phyloP scores from a whole-genome alignment of 2,888 invertebrate genomes.

The Phengaris alcon region DNA sequence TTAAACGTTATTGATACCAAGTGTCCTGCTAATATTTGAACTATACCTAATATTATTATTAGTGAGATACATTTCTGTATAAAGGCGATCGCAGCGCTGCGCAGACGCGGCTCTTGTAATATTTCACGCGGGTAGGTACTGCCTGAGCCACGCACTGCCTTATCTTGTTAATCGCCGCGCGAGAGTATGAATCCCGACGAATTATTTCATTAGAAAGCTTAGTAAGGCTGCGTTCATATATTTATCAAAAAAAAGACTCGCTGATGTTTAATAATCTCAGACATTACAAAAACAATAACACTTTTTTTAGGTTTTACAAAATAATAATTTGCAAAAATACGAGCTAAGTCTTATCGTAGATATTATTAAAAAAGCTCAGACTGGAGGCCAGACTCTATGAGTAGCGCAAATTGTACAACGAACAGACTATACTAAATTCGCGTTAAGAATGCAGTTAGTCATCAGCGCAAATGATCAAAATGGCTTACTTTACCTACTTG shows the following conservation, averaged over 20 bases:
- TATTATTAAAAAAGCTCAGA: too few relatives aligned
- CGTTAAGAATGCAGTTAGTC: too few relatives aligned
- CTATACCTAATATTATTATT: not conserved
- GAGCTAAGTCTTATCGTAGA: too few relatives aligned
- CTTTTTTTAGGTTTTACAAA: too few relatives aligned
- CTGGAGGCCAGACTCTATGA: too few relatives aligned
- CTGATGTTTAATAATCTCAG: not conserved
- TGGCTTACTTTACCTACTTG: too few relatives aligned
- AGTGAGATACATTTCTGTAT: not conserved
- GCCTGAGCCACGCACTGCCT: slow-evolving; percentile 32
- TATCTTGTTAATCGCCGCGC: slow-evolving; percentile 50
- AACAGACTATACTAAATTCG: too few relatives aligned
- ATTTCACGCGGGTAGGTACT: not conserved
- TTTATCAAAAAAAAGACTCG: not conserved
- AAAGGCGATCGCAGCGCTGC: not conserved
- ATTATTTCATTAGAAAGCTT: slow-evolving; percentile 60
- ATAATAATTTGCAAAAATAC: too few relatives aligned
- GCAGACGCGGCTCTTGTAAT: not conserved
- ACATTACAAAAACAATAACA: not conserved
- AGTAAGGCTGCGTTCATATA: slow-evolving; percentile 17
- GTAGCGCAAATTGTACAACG: too few relatives aligned
- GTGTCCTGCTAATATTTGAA: too few relatives aligned
- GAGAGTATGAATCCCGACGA: slow-evolving; percentile 52
- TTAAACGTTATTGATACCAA: too few relatives aligned
- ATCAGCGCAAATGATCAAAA: too few relatives aligned